Evolutionary conservation across 1,140 invertebrate genomes (phyloP).

Genomic region (Lasaia peninsularis): DNA sequence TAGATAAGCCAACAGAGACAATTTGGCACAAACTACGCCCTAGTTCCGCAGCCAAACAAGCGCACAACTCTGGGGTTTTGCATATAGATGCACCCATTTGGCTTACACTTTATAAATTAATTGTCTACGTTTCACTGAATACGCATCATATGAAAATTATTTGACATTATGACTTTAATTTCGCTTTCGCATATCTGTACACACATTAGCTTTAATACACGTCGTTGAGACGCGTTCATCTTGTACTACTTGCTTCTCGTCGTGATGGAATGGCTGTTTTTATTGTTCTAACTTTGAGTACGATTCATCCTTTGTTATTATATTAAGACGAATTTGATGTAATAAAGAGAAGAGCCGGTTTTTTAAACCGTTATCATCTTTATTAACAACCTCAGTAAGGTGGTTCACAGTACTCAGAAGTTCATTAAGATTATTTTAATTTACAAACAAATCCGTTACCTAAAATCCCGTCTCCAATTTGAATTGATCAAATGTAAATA

Average conservation of each 20-base stretch:
- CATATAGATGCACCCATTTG: slow-evolving; percentile 73
- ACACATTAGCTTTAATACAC: slow-evolving; percentile 8
- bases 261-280: neutral
- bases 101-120: slow-evolving; percentile 70
- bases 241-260: neutral
- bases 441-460: too few relatives aligned
- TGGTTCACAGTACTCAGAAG: too few relatives aligned
- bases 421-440: too few relatives aligned
- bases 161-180: slow-evolving; percentile 13
- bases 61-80: slow-evolving; percentile 62
- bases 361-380: too few relatives aligned
- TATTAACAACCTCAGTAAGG: too few relatives aligned
- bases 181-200: slow-evolving; percentile 2
- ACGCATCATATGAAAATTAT: slow-evolving; percentile 30
- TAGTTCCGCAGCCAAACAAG: slow-evolving; percentile 65
- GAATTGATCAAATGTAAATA: too few relatives aligned
- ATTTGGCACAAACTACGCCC: slow-evolving; percentile 71
- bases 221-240: neutral
- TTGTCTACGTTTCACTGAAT: slow-evolving; percentile 60
- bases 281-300: neutral
- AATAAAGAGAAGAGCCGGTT: too few relatives aligned
- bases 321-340: too few relatives aligned
- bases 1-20: slow-evolving; percentile 72
- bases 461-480: too few relatives aligned
- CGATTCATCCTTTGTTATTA: neutral